Conservation (phyloP, 2,113 vertebrate genomes). For the Laterallus jamaicensis region DNA sequence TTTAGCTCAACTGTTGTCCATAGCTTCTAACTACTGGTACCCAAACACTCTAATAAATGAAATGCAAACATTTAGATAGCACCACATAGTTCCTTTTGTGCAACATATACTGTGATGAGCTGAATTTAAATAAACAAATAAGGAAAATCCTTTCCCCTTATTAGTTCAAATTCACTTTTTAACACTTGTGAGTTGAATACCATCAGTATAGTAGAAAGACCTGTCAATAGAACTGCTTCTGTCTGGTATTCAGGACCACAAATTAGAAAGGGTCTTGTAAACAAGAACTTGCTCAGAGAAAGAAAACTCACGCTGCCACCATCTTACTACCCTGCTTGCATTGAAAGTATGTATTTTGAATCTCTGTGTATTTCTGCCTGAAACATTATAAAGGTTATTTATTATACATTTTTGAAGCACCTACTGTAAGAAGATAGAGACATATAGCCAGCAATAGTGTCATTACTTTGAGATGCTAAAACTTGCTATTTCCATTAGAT, state of each 20-base stretch:
- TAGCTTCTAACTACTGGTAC: not conserved
- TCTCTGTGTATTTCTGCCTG: not conserved
- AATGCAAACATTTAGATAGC: not conserved
- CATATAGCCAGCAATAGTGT: not conserved
- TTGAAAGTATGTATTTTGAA: not conserved
- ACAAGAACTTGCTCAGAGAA: not conserved
- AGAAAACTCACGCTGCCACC: not conserved
- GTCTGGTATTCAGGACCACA: not conserved
- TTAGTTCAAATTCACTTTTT: constrained; percentile 17
- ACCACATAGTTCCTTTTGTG: not conserved
- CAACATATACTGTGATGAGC: not conserved
- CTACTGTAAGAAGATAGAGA: not conserved
- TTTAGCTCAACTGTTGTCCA: not conserved
- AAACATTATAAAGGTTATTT: not conserved
- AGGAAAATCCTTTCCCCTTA: not conserved
- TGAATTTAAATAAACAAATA: not conserved
- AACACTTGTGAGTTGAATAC: not conserved
- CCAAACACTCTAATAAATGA: not conserved
- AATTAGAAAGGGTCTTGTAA: not conserved
- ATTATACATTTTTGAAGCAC: not conserved
- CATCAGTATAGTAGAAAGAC: not conserved
- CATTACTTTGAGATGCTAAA: not conserved
- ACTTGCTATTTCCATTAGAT: not conserved
- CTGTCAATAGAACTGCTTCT: not conserved
- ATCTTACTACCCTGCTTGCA: not conserved